These are phyloP conservation scores for Phalacrocorax aristotelis DNA, from an alignment of 2,113 vertebrate genomes.

Conservation along the genomic window DNA sequence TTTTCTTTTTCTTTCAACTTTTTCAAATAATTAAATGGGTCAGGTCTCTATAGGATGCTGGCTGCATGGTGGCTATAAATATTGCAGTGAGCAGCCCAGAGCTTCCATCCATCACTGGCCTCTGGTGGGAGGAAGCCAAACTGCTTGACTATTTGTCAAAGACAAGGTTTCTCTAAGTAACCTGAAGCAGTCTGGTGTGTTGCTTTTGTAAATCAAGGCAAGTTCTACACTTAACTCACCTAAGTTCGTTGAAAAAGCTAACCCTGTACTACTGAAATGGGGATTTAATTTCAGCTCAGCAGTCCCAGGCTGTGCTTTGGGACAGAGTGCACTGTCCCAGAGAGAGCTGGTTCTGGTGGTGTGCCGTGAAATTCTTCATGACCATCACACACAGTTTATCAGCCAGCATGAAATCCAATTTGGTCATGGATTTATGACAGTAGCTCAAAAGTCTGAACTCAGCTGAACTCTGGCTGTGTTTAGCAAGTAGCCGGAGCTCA, in stretches of 20 bases:
- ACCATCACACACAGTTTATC: neutral
- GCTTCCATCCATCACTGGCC: neutral
- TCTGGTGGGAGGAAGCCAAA: neutral
- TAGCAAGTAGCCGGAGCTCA: neutral
- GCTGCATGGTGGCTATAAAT: constrained; percentile 7
- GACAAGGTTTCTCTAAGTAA: neutral
- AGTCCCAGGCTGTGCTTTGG: neutral
- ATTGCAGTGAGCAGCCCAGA: neutral
- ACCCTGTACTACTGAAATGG: neutral
- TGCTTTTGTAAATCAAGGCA: neutral
- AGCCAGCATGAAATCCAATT: neutral
- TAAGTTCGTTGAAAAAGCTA: neutral
- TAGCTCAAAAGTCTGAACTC: neutral
- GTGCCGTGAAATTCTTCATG: neutral
- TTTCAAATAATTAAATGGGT: constrained; percentile 31
- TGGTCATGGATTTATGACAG: neutral
- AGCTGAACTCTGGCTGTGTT: neutral
- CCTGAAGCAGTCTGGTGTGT: neutral
- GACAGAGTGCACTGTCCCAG: neutral
- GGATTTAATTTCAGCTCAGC: neutral
- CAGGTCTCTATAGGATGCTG: constrained; percentile 18
- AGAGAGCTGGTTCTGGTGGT: neutral
- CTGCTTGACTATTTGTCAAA: neutral
- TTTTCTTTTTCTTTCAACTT: neutral
- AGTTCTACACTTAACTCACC: neutral